Base-by-base conservation (phyloP, 2,888 invertebrate species). In the Mesochorus sp. region DNA sequence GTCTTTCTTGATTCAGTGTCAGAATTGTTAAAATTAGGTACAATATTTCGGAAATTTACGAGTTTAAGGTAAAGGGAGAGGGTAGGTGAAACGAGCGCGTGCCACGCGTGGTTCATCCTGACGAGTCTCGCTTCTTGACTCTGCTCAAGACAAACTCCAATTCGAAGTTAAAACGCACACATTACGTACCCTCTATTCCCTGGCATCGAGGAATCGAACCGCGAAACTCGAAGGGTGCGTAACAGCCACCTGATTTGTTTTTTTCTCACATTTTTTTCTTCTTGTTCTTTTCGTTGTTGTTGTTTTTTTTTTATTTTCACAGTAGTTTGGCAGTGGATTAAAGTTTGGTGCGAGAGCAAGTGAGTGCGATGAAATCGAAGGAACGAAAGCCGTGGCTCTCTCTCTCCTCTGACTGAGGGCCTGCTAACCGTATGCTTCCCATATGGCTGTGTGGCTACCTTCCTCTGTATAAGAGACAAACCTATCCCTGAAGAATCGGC, bases 391-490 rank as follows among this genome's bases (percentile, higher is more conserved):
- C 64, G 59, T 74, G 64, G 70, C 57, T 74, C 62, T 64, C 37
- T 26, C 57, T 74, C 62, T 64, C 37, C 37, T 73, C 57, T 47
- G 73, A 73, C 68, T 84, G 82, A 81, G 80, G 81, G 80, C 87
- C 90, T 90, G 90, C 90, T 90, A 84, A 77, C 90, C 90, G 90
- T 91, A 88, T 91, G 90, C 88, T 90, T 88, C 87, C 90, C 90
- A 90, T 91, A 91, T 91, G 90, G 88, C 84, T 78, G 81, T 78
- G 80, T n/a, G n/a, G n/a, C 61, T 84, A 80, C 84, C 85, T 84
- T 85, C 85, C 85, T 85, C 70, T 80, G 61, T 61, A 71, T 37
- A 49, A 75, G n/a, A n/a, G n/a, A 78, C 76, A 76, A 77, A 74
- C 76, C 76, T 80, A 78, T 78, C 72, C 67, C 57, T 24, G 14